Percentiles rank a stretch among this genome's conserved stretches.
Conservation (phyloP, 2,797 vertebrate genomes). For the Megaceryle alcyon region DNA sequence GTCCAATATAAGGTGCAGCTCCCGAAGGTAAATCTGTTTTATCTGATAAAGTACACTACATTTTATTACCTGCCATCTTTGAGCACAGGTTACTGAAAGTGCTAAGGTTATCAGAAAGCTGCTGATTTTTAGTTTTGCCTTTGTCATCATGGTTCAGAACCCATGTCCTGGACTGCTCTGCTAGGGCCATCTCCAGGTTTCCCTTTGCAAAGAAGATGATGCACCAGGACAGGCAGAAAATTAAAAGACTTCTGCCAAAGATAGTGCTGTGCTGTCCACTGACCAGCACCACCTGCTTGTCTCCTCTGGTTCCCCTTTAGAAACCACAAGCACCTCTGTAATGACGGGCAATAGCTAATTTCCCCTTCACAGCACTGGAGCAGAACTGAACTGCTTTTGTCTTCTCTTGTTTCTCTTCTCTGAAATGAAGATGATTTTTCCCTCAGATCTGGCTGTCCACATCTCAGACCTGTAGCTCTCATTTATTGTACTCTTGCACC, state of each 20-base stretch:
- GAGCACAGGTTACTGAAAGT: not conserved
- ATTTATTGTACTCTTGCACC: not conserved
- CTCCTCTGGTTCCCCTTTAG: not conserved
- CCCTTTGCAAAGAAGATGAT: not conserved
- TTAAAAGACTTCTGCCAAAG: not conserved
- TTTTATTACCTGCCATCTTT: not conserved
- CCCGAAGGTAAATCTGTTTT: not conserved
- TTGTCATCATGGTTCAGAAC: not conserved
- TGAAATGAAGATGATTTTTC: conserved; percentile 40
- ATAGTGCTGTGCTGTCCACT: not conserved
- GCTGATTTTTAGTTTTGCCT: not conserved
- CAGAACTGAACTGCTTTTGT: not conserved
- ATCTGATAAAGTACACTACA: not conserved
- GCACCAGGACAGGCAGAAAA: not conserved
- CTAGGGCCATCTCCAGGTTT: not conserved
- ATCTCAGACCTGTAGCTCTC: not conserved
- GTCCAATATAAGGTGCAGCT: not conserved
- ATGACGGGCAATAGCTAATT: not conserved
- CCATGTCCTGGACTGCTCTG: not conserved
- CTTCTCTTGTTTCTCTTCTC: conserved; percentile 23
- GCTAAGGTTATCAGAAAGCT: not conserved
- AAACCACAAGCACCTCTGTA: not conserved
- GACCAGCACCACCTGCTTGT: not conserved
- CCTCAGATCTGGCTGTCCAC: not conserved
- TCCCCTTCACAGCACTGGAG: not conserved